Percentiles rank a stretch among this genome's conserved stretches.
These are phyloP conservation scores for Noctilio leporinus DNA, from an alignment of 2,113 vertebrate species.

Conservation along the genomic window DNA sequence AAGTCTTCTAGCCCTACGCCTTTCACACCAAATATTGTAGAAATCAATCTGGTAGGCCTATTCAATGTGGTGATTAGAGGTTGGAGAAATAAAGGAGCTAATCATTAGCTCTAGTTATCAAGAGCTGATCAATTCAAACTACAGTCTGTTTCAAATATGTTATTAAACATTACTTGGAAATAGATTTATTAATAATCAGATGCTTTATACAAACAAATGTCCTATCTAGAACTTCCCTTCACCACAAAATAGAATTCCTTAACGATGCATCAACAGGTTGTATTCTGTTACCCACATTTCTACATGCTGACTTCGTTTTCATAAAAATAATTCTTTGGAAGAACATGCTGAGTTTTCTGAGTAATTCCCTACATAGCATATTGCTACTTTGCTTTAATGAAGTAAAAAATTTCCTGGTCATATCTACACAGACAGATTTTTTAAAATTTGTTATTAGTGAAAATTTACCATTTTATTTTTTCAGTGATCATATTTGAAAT, in stretches of 20 bases:
- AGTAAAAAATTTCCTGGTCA: neutral
- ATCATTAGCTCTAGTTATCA: neutral
- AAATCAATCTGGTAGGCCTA: neutral
- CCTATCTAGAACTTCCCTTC: neutral
- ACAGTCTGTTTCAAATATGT: neutral
- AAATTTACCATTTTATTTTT: constrained; percentile 61
- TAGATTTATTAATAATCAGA: neutral
- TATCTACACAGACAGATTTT: neutral
- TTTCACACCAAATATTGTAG: neutral
- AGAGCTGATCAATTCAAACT: neutral
- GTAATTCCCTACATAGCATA: neutral
- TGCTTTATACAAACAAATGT: neutral
- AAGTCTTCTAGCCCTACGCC: neutral
- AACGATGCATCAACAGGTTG: neutral
- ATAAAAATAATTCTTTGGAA: neutral
- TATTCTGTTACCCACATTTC: neutral
- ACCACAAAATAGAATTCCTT: neutral
- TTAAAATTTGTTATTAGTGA: constrained; percentile 7
- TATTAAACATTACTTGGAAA: constrained; percentile 8
- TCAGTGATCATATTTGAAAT: constrained; percentile 56
- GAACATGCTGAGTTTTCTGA: neutral
- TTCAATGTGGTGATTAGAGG: neutral
- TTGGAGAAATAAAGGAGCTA: neutral
- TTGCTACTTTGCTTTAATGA: neutral
- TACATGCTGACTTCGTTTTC: neutral